Percentiles rank a stretch among this genome's conserved stretches.
Evolutionary conservation across 2,113 vertebrate genomes (phyloP).

Genomic region (Ophiodon elongatus): DNA sequence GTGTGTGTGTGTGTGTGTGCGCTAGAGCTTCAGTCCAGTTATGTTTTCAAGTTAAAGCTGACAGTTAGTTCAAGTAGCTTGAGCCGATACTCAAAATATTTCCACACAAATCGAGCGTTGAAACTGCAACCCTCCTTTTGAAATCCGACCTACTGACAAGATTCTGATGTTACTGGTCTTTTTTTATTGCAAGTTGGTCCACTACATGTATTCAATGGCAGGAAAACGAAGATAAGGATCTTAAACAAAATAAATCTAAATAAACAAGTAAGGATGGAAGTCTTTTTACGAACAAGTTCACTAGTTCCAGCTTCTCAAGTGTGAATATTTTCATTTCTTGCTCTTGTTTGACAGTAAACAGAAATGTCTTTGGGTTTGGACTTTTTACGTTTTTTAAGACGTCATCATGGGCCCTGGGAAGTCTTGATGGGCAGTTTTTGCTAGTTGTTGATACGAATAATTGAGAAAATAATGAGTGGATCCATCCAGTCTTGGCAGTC

Average conservation of each 20-base stretch:
- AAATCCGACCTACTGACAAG: slow-evolving; percentile 3
- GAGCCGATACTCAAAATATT: slow-evolving; percentile 18
- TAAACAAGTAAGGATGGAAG: neutral
- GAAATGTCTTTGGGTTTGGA: neutral
- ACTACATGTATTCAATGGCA: neutral
- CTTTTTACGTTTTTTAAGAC: neutral
- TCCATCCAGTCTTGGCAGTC: neutral
- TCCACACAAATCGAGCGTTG: slow-evolving; percentile 24
- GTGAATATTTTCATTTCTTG: neutral
- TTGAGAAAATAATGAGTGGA: neutral
- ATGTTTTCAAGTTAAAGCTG: slow-evolving; percentile 21
- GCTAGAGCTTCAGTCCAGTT: slow-evolving; percentile 17
- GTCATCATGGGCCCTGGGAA: neutral
- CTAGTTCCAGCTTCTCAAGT: neutral
- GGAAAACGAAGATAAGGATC: neutral
- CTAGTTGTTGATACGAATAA: neutral
- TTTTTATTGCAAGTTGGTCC: neutral
- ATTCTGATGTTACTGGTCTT: neutral
- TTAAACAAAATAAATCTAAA: neutral
- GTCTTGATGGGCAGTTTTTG: neutral
- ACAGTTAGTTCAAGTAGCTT: slow-evolving; percentile 34
- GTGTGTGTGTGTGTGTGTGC: neutral
- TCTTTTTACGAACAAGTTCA: neutral
- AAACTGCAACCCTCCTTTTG: neutral
- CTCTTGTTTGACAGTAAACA: neutral